Evolutionary conservation across 2,113 vertebrate genomes (phyloP), one percentile per base, ranked within the genome.

Genomic region (Triplophysa tibetana): DNA sequence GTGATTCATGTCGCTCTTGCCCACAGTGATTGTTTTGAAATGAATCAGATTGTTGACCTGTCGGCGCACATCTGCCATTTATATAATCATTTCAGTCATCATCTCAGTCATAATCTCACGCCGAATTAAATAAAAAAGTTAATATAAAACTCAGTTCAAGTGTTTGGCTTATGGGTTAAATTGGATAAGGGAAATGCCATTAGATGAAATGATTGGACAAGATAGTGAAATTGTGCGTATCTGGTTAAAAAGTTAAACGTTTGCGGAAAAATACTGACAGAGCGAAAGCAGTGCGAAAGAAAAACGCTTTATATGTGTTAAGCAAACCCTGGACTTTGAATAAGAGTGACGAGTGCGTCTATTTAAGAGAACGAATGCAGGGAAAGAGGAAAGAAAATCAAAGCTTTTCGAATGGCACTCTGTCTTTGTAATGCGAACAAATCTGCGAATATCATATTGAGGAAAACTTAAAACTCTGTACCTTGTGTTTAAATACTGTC

Each of bases 261-360:
- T 38, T 60, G 13, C 38, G 61, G 60, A 73, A 60, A 75, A 80
- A 80, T 77, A 83, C 73, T 77, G 73, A 75, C 77, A 23, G n/a
- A 11, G 21, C 23, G 12, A 48, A 19, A 29, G 74, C 72, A 14
- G 64, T 45, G 21, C 4, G 29, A 12, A 24, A 24, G 73, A n/a
- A 33, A 48, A 33, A 70, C 19, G 68, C n/a, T 21, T 45, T 7
- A n/a, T 29, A 24, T 24, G 56, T 45, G 38, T 67, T 45, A 9
- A 50, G 70, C 12, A 50, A n/a, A 61, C n/a, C 60, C 69, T 52
- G 65, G 60, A n/a, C 16, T 4, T 67, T 67, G 62, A 73, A 67
- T 26, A 67, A 77, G 65, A 14, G 67, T 65, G 16, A 52, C 66
- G 19, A 77, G 16, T 12, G 21, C 48, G 38, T 81, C 61, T 7